Evolutionary conservation across 2,113 vertebrate genomes (phyloP), one percentile per base, ranked within the genome.

Genomic region (Thermophis baileyi): DNA sequence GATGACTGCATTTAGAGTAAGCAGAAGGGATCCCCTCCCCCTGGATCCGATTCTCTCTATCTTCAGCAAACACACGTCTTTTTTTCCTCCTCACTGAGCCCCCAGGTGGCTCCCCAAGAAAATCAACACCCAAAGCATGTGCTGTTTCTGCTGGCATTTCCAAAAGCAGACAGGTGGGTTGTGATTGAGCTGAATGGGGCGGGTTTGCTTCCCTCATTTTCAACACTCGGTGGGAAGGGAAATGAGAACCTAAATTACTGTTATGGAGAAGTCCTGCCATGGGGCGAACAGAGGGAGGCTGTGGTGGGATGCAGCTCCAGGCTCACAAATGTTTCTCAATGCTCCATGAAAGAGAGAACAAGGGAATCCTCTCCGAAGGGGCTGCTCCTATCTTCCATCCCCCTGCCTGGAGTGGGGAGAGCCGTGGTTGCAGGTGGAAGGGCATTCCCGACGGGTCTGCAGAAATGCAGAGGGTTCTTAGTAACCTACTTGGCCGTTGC

Each of bases 61-160:
- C 94, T 92, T 96, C 92, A 94, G 85, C 94, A 95, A 93, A 93
- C 95, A 96, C 94, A 6, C 92, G 92, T 2, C 35, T 94, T 94
- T 92, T 85, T 85, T 51, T 81, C 94, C 93, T 25, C 90, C 25
- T 94, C 93, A 95, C 94, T 90, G 53, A 97, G 93, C 96, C 93
- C 93, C 95, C 91, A 93, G 95, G 94, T 91, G 27, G 57, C 94
- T 96, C 95, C 91, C 88, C 22, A 57, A 93, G 92, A 95, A 94
- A 95, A 95, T 93, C 95, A 91, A 86, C 95, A 4, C 51, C 95
- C 93, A 91, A 95, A 92, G 95, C 95, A 95, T 95, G 96, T 94
- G 95, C 94, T 87, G 94, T 96, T 95, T 89, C 93, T 94, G 93
- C 95, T 91, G 91, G 95, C 94, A 90, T 95, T 96, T 95, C 94